phyloP scores from a whole-genome alignment of 2,113 vertebrate species.

The Bubalus kerabau region DNA sequence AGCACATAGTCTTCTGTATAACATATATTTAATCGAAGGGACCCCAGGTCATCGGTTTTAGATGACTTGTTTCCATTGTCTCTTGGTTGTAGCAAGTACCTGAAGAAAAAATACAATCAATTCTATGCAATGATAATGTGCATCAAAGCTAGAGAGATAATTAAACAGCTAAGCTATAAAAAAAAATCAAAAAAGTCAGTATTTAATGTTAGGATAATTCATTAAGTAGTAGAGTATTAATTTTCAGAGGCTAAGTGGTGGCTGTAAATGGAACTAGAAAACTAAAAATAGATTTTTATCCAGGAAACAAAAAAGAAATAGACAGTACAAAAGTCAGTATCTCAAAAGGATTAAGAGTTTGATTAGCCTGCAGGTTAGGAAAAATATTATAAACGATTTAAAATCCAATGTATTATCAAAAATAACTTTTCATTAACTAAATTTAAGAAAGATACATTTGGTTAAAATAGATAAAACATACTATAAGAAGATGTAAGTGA shows the following conservation, averaged over 20 bases:
- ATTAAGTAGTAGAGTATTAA: background rate
- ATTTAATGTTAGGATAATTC: background rate
- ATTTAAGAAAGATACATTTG: background rate
- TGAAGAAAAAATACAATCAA: constrained; percentile 68
- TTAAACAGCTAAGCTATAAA: background rate
- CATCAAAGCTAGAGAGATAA: background rate
- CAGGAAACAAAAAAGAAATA: background rate
- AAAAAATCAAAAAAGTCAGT: background rate
- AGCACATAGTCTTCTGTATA: constrained; percentile 98
- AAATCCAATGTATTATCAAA: background rate
- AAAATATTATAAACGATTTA: constrained; percentile 5
- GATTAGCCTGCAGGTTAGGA: background rate
- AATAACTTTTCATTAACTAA: background rate
- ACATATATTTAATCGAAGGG: constrained; percentile 92
- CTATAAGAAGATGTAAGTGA: background rate
- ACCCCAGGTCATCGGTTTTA: constrained; percentile 94
- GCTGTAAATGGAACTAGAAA: background rate
- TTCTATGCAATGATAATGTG: background rate
- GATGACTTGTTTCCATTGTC: constrained; percentile 94
- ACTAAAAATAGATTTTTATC: background rate
- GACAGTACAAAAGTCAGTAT: constrained; percentile 1
- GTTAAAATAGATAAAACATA: background rate
- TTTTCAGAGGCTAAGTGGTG: background rate
- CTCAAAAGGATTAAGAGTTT: background rate
- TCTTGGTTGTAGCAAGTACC: constrained; percentile 96